phyloP scores from a whole-genome alignment of 2,113 vertebrate species.

The Shinisaurus crocodilurus region DNA sequence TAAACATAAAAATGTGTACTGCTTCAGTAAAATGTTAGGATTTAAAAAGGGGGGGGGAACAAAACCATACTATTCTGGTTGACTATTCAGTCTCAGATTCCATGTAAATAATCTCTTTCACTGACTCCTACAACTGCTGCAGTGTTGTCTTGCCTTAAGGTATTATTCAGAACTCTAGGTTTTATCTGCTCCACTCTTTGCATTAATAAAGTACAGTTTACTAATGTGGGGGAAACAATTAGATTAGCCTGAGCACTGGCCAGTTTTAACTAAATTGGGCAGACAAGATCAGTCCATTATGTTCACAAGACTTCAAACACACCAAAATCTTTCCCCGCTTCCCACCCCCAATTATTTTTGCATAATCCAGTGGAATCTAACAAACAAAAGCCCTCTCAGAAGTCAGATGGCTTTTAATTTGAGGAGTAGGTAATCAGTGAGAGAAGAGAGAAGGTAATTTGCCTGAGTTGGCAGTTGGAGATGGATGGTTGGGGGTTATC shows the following conservation, averaged over 20 bases:
- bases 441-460: constrained; percentile 71
- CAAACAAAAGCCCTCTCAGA: constrained; percentile 70
- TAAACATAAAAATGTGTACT: neutral
- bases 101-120: constrained; percentile 37
- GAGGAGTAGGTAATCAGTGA: constrained; percentile 71
- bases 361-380: constrained; percentile 74
- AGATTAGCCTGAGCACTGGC: constrained; percentile 53
- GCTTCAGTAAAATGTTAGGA: neutral
- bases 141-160: constrained; percentile 41
- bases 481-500: constrained; percentile 74
- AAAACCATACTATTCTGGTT: neutral
- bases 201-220: constrained; percentile 63
- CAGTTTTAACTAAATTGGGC: constrained; percentile 54
- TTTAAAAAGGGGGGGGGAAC: neutral
- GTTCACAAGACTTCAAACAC: constrained; percentile 70
- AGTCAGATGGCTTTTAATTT: constrained; percentile 72
- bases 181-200: constrained; percentile 36
- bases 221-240: constrained; percentile 54
- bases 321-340: constrained; percentile 20
- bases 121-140: constrained; percentile 42
- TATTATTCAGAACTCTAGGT: constrained; percentile 56
- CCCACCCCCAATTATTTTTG: constrained; percentile 54
- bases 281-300: constrained; percentile 45
- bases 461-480: constrained; percentile 69
- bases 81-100: neutral